These are phyloP conservation scores for Ariopsis seemanni DNA, from an alignment of 2,113 vertebrate genomes.

Conservation along the genomic window DNA sequence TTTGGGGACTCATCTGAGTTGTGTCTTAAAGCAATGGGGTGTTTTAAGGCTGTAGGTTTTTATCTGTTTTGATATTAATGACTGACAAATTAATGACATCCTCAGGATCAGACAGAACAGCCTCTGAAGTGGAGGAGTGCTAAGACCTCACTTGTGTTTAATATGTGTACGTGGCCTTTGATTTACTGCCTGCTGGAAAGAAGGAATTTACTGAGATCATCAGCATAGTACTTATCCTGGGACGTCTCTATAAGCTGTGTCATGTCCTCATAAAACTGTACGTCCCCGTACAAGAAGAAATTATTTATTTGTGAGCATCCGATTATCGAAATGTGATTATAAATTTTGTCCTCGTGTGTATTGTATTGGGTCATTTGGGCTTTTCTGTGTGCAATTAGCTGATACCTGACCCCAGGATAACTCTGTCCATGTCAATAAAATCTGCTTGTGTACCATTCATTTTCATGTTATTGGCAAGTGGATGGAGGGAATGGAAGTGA, in stretches of 20 bases:
- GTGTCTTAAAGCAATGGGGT: not conserved
- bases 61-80: not conserved
- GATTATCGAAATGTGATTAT: slow-evolving; percentile 5
- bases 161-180: not conserved
- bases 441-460: not conserved
- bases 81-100: slow-evolving; percentile 17
- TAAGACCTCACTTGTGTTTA: slow-evolving; percentile 33
- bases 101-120: slow-evolving; percentile 9
- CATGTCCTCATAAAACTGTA: not conserved
- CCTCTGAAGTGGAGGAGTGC: not conserved
- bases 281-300: too few relatives aligned
- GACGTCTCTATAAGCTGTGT: not conserved
- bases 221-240: not conserved
- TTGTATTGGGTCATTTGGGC: not conserved
- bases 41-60: not conserved
- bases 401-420: not conserved
- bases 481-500: not conserved
- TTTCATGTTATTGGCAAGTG: not conserved
- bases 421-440: not conserved
- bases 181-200: slow-evolving; percentile 13
- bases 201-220: not conserved
- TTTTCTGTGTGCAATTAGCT: slow-evolving; percentile 12
- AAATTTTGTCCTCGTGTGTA: not conserved
- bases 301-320: not conserved
- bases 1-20: not conserved